Evolutionary conservation across 2,797 vertebrate genomes (phyloP).

Genomic region (Enteromius radiatus): DNA sequence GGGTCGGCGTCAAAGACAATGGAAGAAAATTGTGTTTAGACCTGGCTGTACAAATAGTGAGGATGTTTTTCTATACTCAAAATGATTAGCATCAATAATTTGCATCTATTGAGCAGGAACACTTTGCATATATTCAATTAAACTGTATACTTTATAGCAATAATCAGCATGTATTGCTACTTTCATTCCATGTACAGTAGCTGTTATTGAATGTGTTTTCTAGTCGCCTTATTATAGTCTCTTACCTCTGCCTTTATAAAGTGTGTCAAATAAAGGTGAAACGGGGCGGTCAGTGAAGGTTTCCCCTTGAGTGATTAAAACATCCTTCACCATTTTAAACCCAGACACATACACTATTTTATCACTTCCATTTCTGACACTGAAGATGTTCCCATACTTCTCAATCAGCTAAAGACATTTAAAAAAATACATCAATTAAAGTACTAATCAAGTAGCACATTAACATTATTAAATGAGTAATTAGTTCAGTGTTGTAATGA

Average conservation of each 20-base stretch:
- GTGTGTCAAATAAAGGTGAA: constrained; percentile 53
- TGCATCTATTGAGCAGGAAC: neutral
- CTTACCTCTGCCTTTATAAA: constrained; percentile 60
- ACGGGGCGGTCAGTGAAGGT: constrained; percentile 49
- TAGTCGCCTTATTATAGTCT: neutral
- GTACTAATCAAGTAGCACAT: neutral
- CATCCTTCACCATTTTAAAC: constrained; percentile 58
- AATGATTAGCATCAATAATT: neutral
- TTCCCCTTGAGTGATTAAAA: constrained; percentile 57
- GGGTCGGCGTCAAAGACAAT: neutral
- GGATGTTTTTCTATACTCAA: neutral
- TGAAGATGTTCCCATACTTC: constrained; percentile 57
- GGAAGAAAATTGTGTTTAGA: constrained; percentile 2
- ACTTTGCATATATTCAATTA: neutral
- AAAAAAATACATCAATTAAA: neutral
- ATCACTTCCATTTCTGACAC: constrained; percentile 42
- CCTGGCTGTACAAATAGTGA: neutral
- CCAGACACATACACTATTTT: constrained; percentile 59
- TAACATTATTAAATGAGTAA: neutral
- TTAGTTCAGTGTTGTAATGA: neutral
- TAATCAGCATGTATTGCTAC: neutral
- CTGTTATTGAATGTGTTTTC: neutral
- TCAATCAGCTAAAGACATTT: neutral
- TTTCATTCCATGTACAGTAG: neutral
- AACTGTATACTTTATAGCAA: neutral